Base-by-base conservation (phyloP, 2,113 vertebrate species). In the Chlorodrepanis virens region DNA sequence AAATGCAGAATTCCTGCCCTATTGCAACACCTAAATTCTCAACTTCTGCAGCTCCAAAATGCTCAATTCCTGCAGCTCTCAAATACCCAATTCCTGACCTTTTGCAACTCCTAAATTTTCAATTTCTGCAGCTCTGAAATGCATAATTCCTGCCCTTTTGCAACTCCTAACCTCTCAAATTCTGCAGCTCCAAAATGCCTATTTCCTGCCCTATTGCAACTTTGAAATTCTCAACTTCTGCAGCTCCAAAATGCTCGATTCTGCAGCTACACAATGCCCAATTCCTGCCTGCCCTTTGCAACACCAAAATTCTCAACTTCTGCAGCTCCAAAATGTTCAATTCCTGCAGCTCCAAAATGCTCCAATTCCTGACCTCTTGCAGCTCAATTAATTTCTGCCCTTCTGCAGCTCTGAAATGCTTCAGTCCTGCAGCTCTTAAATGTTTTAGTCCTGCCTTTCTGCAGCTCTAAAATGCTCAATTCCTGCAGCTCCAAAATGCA, bases 271-370 rank as follows among this genome's bases (percentile, higher is more conserved):
- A 39, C 12, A 42, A 63, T 20, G 37, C 75, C 3, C 4, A 6
- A 27, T 4, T 49, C 28, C 52, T 49, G 67, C 42, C 10, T 49
- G 67, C 42, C 10, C 42, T 19, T 2, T 61, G 45, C 81, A 72
- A 1, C 9, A 22, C 40, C 23, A 1, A 6, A 49, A 11, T 3
- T 10, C 35, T 19, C 37, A 4, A 5, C 9, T 49, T 33, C 4
- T 33, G 19, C 31, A 22, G 20, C 19, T 56, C 56, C 52, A 11
- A 18, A 88, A 67, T 39, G 44, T 15, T 5, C 21, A 11, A 14
- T 4, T 79, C 10, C 14, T 33, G 45, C n/a, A 37, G 12, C 12
- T 50, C 12, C 24, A 37, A 78, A 37, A 35, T 61, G 25, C n/a
- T 25, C 1, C 1, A 27, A 39, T 18, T 67, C 12, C 65, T 14